Base-by-base conservation (phyloP, 2,113 vertebrate species). In the Agapornis roseicollis region DNA sequence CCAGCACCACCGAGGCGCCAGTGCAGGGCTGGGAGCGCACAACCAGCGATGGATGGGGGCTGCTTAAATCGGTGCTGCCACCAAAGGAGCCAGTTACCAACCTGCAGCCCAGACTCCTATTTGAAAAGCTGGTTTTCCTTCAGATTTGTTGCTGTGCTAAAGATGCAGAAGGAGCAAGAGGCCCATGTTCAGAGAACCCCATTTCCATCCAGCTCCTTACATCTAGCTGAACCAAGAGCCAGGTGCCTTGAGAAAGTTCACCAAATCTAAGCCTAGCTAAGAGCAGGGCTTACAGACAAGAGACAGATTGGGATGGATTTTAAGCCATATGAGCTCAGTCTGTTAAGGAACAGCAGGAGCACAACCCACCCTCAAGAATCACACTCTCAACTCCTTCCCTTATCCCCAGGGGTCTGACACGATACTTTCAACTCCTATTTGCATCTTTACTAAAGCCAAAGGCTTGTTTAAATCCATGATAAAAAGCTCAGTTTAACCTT, bases 401-500 rank as follows among this genome's bases (percentile, higher is more conserved):
- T 35, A 78, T 27, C 50, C 81, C 66, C 71, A 69, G 65, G 68
- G 60, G 74, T 63, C 69, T 46, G 46, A 66, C 46, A 63, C 63
- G 49, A 35, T 28, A 53, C 88, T 80, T 80, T 88, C 72, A 74
- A 44, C 47, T 86, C 29, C 47, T 68, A 5, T 35, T 13, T 10
- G 1, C 66, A 78, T 52, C 33, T 27, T 74, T 7, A 33, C 29
- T 83, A 68, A 76, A 44, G 37, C 47, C 53, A 72, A 89, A 84
- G 41, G 44, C 79, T 77, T 44, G 37, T 60, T 88, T 39, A 85
- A 91, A 93, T 23, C 83, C 85, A 25, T 0, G 50, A 92, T 60
- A 49, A 92, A 81, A 84, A 93, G 79, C 83, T 78, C 72, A 33
- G 56, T 80, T 88, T 68, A 92, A 86, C 80, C 55, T 84, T 80